Base-by-base conservation (phyloP, 1,140 invertebrate genomes). In the Drosophila virilis region DNA sequence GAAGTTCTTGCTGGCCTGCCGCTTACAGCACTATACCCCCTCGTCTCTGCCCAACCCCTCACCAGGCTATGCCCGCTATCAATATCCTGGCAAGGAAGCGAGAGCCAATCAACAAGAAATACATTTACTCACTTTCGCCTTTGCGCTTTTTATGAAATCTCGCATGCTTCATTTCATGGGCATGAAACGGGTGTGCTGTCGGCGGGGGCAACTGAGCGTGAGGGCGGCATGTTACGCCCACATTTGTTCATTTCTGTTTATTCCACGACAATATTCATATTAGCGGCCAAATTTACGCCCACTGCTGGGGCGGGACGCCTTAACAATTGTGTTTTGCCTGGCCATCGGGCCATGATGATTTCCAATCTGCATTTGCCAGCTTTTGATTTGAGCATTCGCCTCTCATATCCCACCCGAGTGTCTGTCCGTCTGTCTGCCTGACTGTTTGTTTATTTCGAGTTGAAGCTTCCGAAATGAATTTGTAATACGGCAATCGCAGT, bases 21-120 rank as follows among this genome's bases (percentile, higher is more conserved):
- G 51, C 8, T 59, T 22, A 33, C 50, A 42, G 60, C 71, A 55
- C 64, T 54, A 13, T 15, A 6, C 10, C 15, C 45, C 0, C 22
- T 28, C 22, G 5, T 5, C 5, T 4, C 35, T n/a, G 8, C 10
- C 46, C 43, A 38, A 38, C 28, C 37, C 69, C 54, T 22, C 42
- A 46, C 61, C 17, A 10, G 8, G 55, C 57, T 76, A 52, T 55
- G 78, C 78, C 32, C 48, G 66, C 57, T 84, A 88, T 80, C 84
- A 85, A 86, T 86, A 81, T 85, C 82, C 74, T 55, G 48, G 70
- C 61, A 58, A 45, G 78, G 69, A 67, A 71, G 65, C 59, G 64
- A 76, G 57, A 83, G 84, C 84, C 83, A 88, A 88, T 88, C 83
- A 89, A 82, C 77, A 89, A 79, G 80, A 89, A 88, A 88, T 89